Percentiles rank a stretch among this genome's conserved stretches.
phyloP scores from a whole-genome alignment of 2,888 invertebrate species.

The Volucella inflata region DNA sequence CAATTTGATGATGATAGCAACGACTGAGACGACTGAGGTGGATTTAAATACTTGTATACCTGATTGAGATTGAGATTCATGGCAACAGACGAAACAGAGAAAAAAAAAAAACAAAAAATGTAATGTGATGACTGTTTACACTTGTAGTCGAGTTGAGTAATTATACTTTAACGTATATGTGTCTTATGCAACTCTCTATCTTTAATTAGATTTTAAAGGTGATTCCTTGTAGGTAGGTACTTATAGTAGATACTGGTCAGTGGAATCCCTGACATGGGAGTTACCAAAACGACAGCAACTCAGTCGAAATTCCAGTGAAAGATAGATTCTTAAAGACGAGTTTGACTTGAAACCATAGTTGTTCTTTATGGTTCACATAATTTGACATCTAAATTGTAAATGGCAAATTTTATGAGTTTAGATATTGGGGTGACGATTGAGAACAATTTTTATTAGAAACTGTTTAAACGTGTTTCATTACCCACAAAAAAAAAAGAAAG shows the following conservation, averaged over 20 bases:
- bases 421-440: too few relatives aligned
- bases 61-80: constrained; percentile 18
- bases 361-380: too few relatives aligned
- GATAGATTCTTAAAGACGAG: too few relatives aligned
- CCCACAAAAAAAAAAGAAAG: too few relatives aligned
- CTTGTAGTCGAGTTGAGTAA: constrained; percentile 42
- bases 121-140: constrained; percentile 51
- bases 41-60: too few relatives aligned
- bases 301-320: too few relatives aligned
- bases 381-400: too few relatives aligned
- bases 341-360: too few relatives aligned
- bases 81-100: constrained; percentile 25
- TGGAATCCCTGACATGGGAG: constrained; percentile 5
- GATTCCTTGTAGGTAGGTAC: constrained; percentile 42
- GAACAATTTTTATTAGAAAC: too few relatives aligned
- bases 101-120: background rate
- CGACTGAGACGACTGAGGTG: constrained; percentile 17
- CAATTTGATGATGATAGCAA: background rate
- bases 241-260: background rate
- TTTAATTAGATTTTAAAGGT: constrained; percentile 35
- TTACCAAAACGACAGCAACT: constrained; percentile 2
- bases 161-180: constrained; percentile 49
- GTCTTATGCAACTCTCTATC: constrained; percentile 56
- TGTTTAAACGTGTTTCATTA: too few relatives aligned
- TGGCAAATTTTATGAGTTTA: too few relatives aligned